Base-by-base conservation (phyloP, 2,797 vertebrate species). In the Microctenopoma stevenorrisi region DNA sequence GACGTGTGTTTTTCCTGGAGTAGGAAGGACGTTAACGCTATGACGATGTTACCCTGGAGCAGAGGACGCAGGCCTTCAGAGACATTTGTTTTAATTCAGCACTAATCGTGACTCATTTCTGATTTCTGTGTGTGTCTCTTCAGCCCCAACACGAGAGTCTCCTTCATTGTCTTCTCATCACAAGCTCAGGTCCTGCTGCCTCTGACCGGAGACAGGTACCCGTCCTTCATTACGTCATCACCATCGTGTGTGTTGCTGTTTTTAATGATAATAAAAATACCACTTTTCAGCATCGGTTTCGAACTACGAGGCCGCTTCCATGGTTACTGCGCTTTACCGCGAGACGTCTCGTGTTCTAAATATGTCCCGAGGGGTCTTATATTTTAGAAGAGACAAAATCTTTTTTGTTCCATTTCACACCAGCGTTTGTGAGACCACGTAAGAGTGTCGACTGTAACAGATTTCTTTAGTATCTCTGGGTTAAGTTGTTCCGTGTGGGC, bases 191-290 rank as follows among this genome's bases (percentile, higher is more conserved):
- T 94, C 68, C 92, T 98, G 77, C 88, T 99, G 82, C 93, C 95
- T n/a, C 91, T 99, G 76, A 98, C 97, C 14, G 96, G 96, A 94
- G 93, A 97, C 94, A 96, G 96, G 97, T 99, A 90, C 84, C 82
- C 80, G 35, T 1, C 26, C 37, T 50, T 9, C 10, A 18, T 18
- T 12, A 9, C 16, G 7, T 15, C 11, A 9, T 18, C 14, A 10
- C n/a, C 14, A 7, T n/a, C 4, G 18, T 50, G 42, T 38, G 44
- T 30, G 1, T 33, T 10, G 14, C 15, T 11, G 58, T 2, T 33
- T 43, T 15, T 5, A n/a, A 28, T 33, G 7, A 33, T 33, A 1
- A 51, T 1, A 28, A 33, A 6, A 1, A 51, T 1, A 28, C 26
- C 18, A 28, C 33, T 7, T 49, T 7, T 12, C 25, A 40, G 8